Base-by-base conservation (phyloP, 2,113 vertebrate species). In the Redunca redunca region DNA sequence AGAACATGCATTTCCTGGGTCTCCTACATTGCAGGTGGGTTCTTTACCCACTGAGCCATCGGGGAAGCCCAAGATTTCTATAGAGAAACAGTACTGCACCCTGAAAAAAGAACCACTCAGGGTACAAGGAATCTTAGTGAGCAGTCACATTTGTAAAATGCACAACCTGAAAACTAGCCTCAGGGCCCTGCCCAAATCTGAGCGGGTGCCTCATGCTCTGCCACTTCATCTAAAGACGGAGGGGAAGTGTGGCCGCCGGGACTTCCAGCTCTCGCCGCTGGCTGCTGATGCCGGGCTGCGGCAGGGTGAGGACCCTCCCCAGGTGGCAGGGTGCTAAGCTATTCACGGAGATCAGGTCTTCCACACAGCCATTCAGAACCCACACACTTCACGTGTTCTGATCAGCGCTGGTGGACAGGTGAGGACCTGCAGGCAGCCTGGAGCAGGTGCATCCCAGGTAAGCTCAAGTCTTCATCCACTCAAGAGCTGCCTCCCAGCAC, bases 381-480 rank as follows among this genome's bases (percentile, higher is more conserved):
- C 48, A 82, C 30, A 48, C 62, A 64, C 28, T 46, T 23, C 15
- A 36, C 33, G 11, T 36, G 7, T n/a, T 77, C 36, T 9, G 58
- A 7, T 25, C 40, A 33, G 53, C 0, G 0, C 23, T 21, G 46
- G 9, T 50, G 53, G n/a, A 77, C 4, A 12, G 21, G 26, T 2
- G 11, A 78, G 14, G 5, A 21, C 19, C 12, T 17, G n/a, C 21
- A 30, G 15, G 33, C 62, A 9, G 7, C 16, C 23, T 0, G 17
- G 33, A 53, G 40, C 3, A 57, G 43, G 46, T 8, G 15, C 30
- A 67, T 40, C 48, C 43, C 57, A 40, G 50, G 67, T 13, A 57
- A 3, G 21, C 10, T 0, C 8, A 86, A 52, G 46, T 21, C 67
- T 26, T 28, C 3, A 64, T 19, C 33, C 26, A 88, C 21, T 46